Conservation (phyloP, 1,140 invertebrate genomes). For the Ceratoteleas bidentatus region DNA sequence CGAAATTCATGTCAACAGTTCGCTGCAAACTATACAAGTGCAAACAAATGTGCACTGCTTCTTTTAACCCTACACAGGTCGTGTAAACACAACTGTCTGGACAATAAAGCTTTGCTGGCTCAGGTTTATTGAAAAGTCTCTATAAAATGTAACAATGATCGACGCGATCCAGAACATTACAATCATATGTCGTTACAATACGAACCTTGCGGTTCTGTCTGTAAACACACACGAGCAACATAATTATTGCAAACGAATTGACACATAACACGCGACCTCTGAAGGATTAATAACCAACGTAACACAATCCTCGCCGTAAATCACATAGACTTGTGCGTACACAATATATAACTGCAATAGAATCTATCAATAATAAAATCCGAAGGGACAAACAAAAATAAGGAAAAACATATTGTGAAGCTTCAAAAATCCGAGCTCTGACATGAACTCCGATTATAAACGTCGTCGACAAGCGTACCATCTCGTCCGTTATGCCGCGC, state of each 20-base stretch:
- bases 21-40: slow-evolving; percentile 31
- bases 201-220: neutral
- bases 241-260: slow-evolving; percentile 26
- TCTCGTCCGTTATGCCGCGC: too few relatives aligned
- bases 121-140: slow-evolving; percentile 28
- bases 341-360: slow-evolving; percentile 29
- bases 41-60: slow-evolving; percentile 29
- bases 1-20: slow-evolving; percentile 64
- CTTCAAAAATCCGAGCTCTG: slow-evolving; percentile 62
- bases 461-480: too few relatives aligned
- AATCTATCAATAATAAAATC: slow-evolving; percentile 24
- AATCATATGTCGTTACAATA: neutral
- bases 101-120: slow-evolving; percentile 23
- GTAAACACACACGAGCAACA: slow-evolving; percentile 5
- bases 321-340: slow-evolving; percentile 32
- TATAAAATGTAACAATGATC: slow-evolving; percentile 31
- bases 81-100: slow-evolving; percentile 33
- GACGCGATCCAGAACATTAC: slow-evolving; percentile 13
- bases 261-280: slow-evolving; percentile 39
- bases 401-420: slow-evolving; percentile 1
- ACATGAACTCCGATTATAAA: slow-evolving; percentile 79
- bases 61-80: slow-evolving; percentile 51
- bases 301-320: slow-evolving; percentile 39
- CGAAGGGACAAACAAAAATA: slow-evolving; percentile 39
- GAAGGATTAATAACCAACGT: slow-evolving; percentile 53